Base-by-base conservation (phyloP, 64 coral and sea anemone genomes). In the Montipora foliosa region DNA sequence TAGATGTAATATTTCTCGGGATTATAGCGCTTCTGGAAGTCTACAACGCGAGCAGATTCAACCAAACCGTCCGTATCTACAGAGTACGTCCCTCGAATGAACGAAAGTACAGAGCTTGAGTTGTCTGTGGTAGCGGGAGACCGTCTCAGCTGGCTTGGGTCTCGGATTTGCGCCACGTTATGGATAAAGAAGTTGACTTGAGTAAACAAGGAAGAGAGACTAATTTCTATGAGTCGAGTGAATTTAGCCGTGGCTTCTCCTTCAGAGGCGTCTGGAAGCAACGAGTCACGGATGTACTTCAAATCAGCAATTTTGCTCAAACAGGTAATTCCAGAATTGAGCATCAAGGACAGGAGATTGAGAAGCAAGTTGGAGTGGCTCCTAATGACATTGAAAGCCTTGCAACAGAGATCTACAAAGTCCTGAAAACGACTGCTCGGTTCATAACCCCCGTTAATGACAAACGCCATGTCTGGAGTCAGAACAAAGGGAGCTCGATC, bases 171-270 rank as follows among this genome's bases (percentile, higher is more conserved):
- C 51, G 98, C 98, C 9, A 99, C 95, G 22, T 99, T 99, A 81
- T 99, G 98, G 64, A 99, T 96, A 64, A 99, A 99, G 75, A 99
- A 99, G 76, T 99, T 99, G 5, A 99, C 95, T 78, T 98, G 96
- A 12, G 94, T 95, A 46, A 95, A 98, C 95, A 89, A 92, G 3
- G 98, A 99, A 6, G 95, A 91, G 19, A 99, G 95, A 82, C 98
- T 99, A 21, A 95, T 91, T 50, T 96, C 59, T n/a, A 99, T 92
- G 17, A 96, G 79, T 11, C 94, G 89, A 3, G 98, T 99, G 57
- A 99, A 99, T 19, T 79, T 89, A 0, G 98, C 57, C 6, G 98
- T 99, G 4, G 89, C 98, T 83, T 99, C 98, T 45, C 62, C 95
- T 48, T 99, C 98, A 21, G 77, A 94, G n/a, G 85, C 79, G 8